Conservation (phyloP, 2,888 invertebrate species). For the Phania funesta region DNA sequence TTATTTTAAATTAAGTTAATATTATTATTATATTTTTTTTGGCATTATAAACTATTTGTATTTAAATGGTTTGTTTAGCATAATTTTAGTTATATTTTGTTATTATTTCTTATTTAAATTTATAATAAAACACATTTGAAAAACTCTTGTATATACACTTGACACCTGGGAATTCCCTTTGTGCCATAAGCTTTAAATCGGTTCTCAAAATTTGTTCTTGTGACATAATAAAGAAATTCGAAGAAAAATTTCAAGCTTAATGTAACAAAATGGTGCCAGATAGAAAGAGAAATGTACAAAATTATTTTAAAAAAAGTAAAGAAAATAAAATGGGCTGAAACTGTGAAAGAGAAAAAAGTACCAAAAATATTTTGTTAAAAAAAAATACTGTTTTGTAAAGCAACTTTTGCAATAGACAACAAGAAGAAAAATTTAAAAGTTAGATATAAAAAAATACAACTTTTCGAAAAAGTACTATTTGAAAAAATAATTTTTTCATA, state of each 20-base stretch:
- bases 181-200: constrained; percentile 70
- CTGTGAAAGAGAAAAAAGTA: neutral
- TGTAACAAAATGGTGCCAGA: constrained; percentile 40
- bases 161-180: constrained; percentile 72
- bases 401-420: no score
- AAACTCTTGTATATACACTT: constrained; percentile 47
- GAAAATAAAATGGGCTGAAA: neutral
- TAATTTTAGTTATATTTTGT: constrained; percentile 54
- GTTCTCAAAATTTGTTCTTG: neutral
- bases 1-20: neutral
- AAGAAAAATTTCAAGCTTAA: constrained; percentile 17
- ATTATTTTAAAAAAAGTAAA: neutral
- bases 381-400: neutral
- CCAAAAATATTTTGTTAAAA: no score
- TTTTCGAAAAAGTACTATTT: no score
- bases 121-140: neutral
- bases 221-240: neutral
- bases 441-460: no score
- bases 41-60: constrained; percentile 14
- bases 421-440: no score
- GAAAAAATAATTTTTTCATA: no score
- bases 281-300: constrained; percentile 34
- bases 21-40: neutral
- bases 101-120: constrained; percentile 43
- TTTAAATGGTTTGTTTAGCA: constrained; percentile 40